phyloP scores from a whole-genome alignment of 2,113 vertebrate genomes.

The Illadopsis cleaveri region DNA sequence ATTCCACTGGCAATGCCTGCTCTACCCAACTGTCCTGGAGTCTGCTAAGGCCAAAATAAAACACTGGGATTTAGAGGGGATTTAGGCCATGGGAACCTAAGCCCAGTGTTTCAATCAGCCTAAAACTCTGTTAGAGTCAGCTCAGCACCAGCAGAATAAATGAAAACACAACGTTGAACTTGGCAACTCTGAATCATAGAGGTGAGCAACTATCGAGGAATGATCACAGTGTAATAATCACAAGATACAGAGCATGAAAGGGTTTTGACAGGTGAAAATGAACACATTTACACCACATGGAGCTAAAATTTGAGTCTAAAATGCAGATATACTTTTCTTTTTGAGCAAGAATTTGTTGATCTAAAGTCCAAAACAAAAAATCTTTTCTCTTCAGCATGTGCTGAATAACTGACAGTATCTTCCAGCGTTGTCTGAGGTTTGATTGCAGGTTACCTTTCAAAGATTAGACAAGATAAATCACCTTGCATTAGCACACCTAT shows the following conservation, averaged over 20 bases:
- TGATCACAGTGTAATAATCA: background rate
- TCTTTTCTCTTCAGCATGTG: background rate
- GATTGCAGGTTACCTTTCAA: background rate
- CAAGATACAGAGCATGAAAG: slow-evolving; percentile 19
- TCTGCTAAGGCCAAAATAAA: background rate
- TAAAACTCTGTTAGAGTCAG: background rate
- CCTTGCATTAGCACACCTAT: background rate
- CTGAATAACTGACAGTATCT: background rate
- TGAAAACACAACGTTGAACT: background rate
- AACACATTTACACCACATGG: background rate
- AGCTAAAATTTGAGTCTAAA: slow-evolving; percentile 33
- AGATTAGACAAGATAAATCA: slow-evolving; percentile 1
- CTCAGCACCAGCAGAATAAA: background rate
- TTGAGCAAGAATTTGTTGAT: background rate
- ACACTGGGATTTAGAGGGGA: background rate
- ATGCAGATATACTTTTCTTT: background rate
- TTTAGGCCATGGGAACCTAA: background rate
- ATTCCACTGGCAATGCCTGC: background rate
- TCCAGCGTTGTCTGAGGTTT: background rate
- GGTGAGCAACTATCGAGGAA: background rate
- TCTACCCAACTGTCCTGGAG: background rate
- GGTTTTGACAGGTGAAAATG: background rate
- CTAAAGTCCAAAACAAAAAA: background rate
- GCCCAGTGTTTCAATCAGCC: background rate
- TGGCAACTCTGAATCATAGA: background rate